Conservation (phyloP, 2,888 invertebrate species). For the Andrena praecox region DNA sequence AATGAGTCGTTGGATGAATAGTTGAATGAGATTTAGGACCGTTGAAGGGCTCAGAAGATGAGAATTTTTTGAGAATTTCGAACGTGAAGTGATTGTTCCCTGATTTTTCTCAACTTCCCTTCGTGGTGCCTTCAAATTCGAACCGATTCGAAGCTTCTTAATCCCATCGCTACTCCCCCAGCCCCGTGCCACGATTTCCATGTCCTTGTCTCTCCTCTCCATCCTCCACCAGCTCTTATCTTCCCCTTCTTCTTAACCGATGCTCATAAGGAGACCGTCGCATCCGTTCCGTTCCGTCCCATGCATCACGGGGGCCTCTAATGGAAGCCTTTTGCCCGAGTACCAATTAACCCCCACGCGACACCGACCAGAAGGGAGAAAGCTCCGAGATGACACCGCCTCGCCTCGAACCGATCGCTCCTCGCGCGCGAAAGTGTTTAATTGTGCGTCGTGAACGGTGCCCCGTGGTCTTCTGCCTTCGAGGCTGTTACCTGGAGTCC, state of each 20-base stretch:
- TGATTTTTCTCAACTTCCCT: no score
- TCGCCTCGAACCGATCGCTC: conserved; percentile 9
- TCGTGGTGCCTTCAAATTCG: not conserved
- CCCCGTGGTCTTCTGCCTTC: not conserved
- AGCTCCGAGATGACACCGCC: conserved; percentile 29
- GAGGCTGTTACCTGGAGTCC: no score
- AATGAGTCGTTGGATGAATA: no score
- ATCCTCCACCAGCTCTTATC: conserved; percentile 8
- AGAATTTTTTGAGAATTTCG: no score
- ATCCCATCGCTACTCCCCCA: conserved; percentile 27
- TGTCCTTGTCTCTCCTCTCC: not conserved
- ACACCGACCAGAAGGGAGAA: conserved; percentile 43
- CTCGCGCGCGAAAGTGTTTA: conserved; percentile 26
- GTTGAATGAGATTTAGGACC: no score
- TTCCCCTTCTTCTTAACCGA: conserved; percentile 33
- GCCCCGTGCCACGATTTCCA: conserved; percentile 19
- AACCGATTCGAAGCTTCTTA: not conserved
- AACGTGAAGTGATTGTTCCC: no score
- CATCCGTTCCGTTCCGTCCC: conserved; percentile 56
- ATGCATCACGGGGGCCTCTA: conserved; percentile 57
- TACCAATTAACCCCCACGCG: conserved; percentile 68
- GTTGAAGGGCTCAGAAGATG: no score
- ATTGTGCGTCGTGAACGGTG: conserved; percentile 17
- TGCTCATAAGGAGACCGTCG: conserved; percentile 41
- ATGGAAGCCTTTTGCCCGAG: conserved; percentile 68